These are phyloP conservation scores for Phorcus lineatus DNA, from an alignment of 2,888 invertebrate genomes.

Conservation along the genomic window DNA sequence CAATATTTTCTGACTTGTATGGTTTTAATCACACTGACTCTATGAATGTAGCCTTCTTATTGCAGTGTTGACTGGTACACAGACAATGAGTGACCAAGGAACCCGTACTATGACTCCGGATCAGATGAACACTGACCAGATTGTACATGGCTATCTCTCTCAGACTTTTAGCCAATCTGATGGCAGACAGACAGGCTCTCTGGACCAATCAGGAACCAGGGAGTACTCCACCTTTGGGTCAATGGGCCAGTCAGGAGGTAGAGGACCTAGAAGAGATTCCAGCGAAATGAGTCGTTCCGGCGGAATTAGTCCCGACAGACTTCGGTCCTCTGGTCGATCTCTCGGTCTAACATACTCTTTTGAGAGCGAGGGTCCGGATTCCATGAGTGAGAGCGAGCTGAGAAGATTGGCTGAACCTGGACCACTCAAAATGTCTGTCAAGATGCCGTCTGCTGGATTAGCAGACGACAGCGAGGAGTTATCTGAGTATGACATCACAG, in stretches of 20 bases:
- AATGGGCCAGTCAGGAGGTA: conserved; percentile 7
- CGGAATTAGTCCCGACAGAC: conserved; percentile 44
- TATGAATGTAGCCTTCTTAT: too few species aligned
- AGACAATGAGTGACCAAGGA: conserved; percentile 38
- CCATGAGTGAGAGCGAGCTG: conserved; percentile 43
- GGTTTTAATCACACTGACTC: too few species aligned
- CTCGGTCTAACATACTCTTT: conserved; percentile 58
- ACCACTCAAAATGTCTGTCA: conserved; percentile 61
- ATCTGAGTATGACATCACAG: conserved; percentile 57
- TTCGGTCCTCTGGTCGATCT: conserved; percentile 46
- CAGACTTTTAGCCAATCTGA: conserved; percentile 60
- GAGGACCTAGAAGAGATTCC: not conserved
- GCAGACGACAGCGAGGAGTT: conserved; percentile 60
- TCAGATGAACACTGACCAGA: conserved; percentile 68
- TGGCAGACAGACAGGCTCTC: conserved; percentile 25
- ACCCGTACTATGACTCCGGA: conserved; percentile 65
- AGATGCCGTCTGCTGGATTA: conserved; percentile 56
- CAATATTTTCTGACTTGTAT: too few species aligned
- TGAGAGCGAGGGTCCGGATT: conserved; percentile 33
- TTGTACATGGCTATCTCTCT: conserved; percentile 65
- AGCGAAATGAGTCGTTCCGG: conserved; percentile 42
- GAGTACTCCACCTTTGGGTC: conserved; percentile 10
- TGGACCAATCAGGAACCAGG: conserved; percentile 11
- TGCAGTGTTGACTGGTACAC: not conserved
- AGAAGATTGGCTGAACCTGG: conserved; percentile 40